Conservation (phyloP, 2,888 invertebrate species). For the Dastarcus helophoroides region DNA sequence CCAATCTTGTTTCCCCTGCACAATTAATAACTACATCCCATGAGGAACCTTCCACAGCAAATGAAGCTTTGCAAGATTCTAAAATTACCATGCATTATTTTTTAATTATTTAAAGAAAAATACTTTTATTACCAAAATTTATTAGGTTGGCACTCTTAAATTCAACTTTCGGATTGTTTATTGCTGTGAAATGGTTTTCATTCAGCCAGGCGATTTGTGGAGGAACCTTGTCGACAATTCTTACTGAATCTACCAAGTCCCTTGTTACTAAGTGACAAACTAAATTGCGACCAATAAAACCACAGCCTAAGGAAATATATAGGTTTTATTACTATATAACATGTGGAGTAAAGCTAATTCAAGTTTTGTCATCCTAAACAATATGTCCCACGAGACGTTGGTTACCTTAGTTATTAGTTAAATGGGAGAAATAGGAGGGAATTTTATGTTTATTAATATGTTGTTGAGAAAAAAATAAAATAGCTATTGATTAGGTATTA, state of each 20-base stretch:
- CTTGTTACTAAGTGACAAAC: constrained; percentile 69
- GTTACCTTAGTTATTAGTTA: too few species aligned
- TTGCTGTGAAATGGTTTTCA: constrained; percentile 55
- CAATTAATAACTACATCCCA: constrained; percentile 82
- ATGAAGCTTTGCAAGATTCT: constrained; percentile 74
- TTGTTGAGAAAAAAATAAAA: too few species aligned
- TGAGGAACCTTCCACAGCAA: constrained; percentile 45
- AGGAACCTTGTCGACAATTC: constrained; percentile 86
- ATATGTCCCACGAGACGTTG: background rate
- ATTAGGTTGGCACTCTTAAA: constrained; percentile 89
- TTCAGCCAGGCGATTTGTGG: constrained; percentile 88
- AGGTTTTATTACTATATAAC: constrained; percentile 5
- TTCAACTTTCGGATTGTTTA: constrained; percentile 66
- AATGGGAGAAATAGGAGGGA: too few species aligned
- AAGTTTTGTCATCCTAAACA: background rate
- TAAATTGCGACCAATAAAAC: constrained; percentile 85
- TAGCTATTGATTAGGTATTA: too few species aligned
- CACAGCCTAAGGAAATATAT: constrained; percentile 58
- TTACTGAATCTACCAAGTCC: constrained; percentile 60
- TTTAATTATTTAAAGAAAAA: constrained; percentile 1
- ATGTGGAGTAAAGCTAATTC: constrained; percentile 6
- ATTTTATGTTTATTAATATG: too few species aligned
- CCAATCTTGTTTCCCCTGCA: constrained; percentile 82
- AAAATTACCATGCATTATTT: constrained; percentile 20
- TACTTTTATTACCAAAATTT: constrained; percentile 56